Evolutionary conservation across 30 jellyfish, hydroid and myxozoan species (phyloP), one percentile per base, ranked within the genome.

Genomic region (Aurelia aurita complex sp. Pacific): DNA sequence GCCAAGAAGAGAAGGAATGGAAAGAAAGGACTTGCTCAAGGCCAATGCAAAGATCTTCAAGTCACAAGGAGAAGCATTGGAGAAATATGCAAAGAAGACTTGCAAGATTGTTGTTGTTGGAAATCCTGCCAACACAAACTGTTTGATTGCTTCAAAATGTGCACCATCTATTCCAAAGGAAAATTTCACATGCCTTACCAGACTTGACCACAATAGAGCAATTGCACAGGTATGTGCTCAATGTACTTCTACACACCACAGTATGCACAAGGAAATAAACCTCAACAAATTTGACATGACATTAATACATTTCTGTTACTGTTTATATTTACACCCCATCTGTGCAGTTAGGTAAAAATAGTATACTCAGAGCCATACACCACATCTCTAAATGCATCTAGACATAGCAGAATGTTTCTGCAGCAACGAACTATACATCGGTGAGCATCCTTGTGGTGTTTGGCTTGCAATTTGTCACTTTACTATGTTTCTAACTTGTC

Each of bases 1-100:
- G 97, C 99, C 99, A 19, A 82, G 99, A 77, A 80, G 92, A 69
- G 98, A 91, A 50, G 99, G 99, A 3, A 96, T 96, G 99, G 98
- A 91, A 72, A 83, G 99, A 65, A 89, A 88, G 73, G 99, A 96
- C 68, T 90, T 96, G 14, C 86, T 96, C 69, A 96, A 92, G 70
- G 98, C 98, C 55, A 96, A 96, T 85, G 98, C 97, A 18, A 91
- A 83, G 76, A 96, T 96, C 60, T 96, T 96, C 85, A 83, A 90
- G 69, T 73, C 88, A 18, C 99, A 96, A 70, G 99, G 98, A 17
- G 94, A 74, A 46, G 97, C 97, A 14, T 51, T 96, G 85, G 92
- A 96, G 35, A 78, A 80, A 74, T 77, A 88, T 75, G 98, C 99
- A 36, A 96, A 96, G 93, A 91, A 88, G 80, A 84, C 97, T 23